Base-by-base conservation (phyloP, 1,140 invertebrate species). In the Heterodera schachtii region DNA sequence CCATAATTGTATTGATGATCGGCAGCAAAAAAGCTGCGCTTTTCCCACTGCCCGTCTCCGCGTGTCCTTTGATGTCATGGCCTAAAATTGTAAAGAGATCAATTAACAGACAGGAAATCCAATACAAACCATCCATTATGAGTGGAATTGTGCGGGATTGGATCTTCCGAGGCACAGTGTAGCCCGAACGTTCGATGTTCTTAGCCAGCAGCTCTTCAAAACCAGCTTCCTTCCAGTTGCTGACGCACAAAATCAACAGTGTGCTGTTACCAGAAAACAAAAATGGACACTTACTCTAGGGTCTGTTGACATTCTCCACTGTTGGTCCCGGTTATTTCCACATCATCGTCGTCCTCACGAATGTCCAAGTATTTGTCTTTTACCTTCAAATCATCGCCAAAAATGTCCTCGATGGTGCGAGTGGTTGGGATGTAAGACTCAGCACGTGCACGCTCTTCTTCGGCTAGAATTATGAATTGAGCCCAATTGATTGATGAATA, bases 21-120 rank as follows among this genome's bases (percentile, higher is more conserved):
- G 97, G 96, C 89, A 98, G 93, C 87, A 98, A 91, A 91, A 98
- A 98, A 80, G 96, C 96, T 85, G 96, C 96, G 76, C 96, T 98
- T 92, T 98, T 98, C 82, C 96, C 96, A 87, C 94, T 82, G 47
- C 89, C 86, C 13, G 89, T 90, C 74, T 89, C 87, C 43, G 89
- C 85, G 75, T 88, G 87, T 41, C 78, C 85, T 60, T 90, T 87
- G 3, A 89, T 52, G 74, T 89, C 89, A 64, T 79, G 67, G 19
- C 82, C 85, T 82, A 13, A 19, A 13, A 19, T 5, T 41, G 7
- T 13, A 44, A 3, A 7, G 43, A 6, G 19, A 78, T 41, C 16
- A n/a, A 7, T 66, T 69, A 8, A 8, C 9, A 69, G 49, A 52
- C 16, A n/a, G 31, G 31, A 31, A 31, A 31, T 31, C 31, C 31